Conservation (phyloP, 2,113 vertebrate species). For the Struthio camelus region DNA sequence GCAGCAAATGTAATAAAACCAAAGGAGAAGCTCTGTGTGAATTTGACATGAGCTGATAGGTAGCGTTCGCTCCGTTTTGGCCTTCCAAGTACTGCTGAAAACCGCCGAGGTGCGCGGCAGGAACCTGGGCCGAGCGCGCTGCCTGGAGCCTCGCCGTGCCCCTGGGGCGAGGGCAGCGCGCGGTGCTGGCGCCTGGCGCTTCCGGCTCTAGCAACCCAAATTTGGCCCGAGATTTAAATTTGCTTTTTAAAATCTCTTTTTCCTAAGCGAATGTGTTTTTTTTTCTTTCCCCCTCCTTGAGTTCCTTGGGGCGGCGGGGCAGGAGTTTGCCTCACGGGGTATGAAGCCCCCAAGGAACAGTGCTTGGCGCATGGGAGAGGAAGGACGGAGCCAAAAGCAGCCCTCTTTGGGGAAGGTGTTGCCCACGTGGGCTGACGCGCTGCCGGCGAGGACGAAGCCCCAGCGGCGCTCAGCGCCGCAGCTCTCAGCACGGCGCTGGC, state of each 20-base stretch:
- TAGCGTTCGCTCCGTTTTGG: not conserved
- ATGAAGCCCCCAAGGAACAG: not conserved
- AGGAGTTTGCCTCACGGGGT: not conserved
- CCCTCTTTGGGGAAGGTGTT: not conserved
- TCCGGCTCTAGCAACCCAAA: not conserved
- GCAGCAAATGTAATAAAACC: not conserved
- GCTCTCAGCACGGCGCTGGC: fast-evolving
- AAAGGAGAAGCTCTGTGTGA: not conserved
- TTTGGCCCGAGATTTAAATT: constrained; percentile 12
- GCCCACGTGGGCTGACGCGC: not conserved
- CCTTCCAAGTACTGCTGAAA: not conserved
- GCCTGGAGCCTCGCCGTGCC: not conserved
- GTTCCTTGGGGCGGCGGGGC: not conserved
- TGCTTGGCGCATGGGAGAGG: not conserved
- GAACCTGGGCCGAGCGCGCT: too few species aligned
- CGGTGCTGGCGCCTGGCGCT: not conserved
- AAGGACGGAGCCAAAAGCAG: not conserved
- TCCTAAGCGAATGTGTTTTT: not conserved
- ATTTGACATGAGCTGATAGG: not conserved
- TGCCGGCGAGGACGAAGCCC: not conserved
- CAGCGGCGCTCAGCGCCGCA: too few species aligned
- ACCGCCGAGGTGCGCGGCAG: not conserved
- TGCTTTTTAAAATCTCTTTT: not conserved
- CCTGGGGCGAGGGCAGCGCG: not conserved
- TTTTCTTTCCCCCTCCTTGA: too few species aligned